Percentiles rank a stretch among this genome's conserved stretches.
These are phyloP conservation scores for Anhinga anhinga DNA, from an alignment of 2,113 vertebrate species.

Conservation along the genomic window DNA sequence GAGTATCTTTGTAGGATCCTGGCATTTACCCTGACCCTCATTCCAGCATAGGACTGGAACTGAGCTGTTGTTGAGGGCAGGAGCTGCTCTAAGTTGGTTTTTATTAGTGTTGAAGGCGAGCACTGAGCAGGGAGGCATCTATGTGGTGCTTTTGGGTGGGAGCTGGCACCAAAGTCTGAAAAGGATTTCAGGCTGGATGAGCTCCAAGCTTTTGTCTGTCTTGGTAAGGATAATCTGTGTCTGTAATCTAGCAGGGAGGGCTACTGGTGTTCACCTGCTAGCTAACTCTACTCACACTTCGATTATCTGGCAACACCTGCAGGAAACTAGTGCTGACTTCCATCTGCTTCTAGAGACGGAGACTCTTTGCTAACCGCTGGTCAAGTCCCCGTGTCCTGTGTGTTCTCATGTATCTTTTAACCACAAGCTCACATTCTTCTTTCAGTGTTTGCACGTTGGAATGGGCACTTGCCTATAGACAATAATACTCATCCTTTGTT, in stretches of 20 bases:
- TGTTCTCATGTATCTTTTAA: background rate
- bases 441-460: rapidly evolving
- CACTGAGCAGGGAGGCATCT: background rate
- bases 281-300: background rate
- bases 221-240: background rate
- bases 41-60: background rate
- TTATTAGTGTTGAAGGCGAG: background rate
- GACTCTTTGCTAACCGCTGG: background rate
- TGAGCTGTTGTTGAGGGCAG: background rate
- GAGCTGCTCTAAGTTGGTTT: background rate
- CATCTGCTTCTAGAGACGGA: background rate
- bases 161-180: background rate
- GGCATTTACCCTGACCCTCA: no score
- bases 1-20: background rate
- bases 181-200: background rate
- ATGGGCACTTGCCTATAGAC: background rate
- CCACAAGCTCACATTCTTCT: background rate
- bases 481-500: background rate
- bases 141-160: background rate
- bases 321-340: background rate
- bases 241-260: background rate
- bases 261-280: background rate
- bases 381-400: background rate
- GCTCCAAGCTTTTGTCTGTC: background rate
- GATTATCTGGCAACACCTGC: background rate